Conservation (phyloP, 1,140 invertebrate species). For the Anoplophora glabripennis region DNA sequence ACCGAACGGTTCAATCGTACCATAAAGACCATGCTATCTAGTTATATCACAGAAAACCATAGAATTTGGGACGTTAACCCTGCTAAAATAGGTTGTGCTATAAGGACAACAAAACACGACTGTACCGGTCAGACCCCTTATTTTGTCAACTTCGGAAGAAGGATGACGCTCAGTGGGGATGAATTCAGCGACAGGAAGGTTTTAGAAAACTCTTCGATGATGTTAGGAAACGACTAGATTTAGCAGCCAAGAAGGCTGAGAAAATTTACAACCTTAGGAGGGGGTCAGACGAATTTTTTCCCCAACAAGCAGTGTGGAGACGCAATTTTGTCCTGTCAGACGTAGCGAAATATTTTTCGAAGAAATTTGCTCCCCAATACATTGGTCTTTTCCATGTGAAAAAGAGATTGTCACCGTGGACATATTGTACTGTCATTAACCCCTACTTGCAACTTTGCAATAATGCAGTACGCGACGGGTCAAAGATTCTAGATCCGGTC, state of each 20-base stretch:
- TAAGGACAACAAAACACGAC: slow-evolving; percentile 16
- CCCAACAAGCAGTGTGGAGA: slow-evolving; percentile 4
- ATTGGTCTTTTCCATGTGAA: slow-evolving; percentile 8
- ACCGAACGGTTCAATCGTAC: slow-evolving; percentile 27
- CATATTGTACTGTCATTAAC: too few relatives aligned
- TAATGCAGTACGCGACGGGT: too few relatives aligned
- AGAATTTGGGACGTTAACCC: slow-evolving; percentile 21
- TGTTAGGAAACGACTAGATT: too few relatives aligned
- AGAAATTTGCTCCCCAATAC: slow-evolving; percentile 18
- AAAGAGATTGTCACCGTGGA: slow-evolving; percentile 17
- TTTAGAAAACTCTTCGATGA: too few relatives aligned
- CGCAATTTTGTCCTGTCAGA: slow-evolving; percentile 18
- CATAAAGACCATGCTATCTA: slow-evolving; percentile 27
- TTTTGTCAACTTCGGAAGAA: slow-evolving; percentile 27
- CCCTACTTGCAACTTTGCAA: too few relatives aligned
- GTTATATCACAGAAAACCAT: too few relatives aligned
- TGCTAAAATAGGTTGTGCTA: slow-evolving; percentile 20
- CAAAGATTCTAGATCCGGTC: too few relatives aligned
- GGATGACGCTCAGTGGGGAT: too few relatives aligned
- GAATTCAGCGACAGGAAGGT: background rate
- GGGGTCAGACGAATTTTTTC: background rate
- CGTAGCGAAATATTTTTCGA: slow-evolving; percentile 15
- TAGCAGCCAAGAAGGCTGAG: background rate
- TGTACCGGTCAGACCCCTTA: slow-evolving; percentile 32
- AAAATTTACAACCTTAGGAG: slow-evolving; percentile 1